Conservation (phyloP, 2,113 vertebrate genomes). For the Megaleporinus macrocephalus region DNA sequence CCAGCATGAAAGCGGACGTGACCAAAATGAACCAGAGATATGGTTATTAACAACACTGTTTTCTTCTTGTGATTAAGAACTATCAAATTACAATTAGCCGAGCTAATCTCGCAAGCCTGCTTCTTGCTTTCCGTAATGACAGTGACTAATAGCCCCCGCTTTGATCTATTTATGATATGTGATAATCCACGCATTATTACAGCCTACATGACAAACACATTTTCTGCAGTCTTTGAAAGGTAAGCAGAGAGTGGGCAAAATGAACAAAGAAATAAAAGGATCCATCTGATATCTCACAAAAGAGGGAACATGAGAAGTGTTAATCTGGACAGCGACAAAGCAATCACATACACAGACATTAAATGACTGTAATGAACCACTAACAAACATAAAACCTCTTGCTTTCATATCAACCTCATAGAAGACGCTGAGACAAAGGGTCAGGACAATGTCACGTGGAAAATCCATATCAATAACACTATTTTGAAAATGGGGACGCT, state of each 20-base stretch:
- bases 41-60: background rate
- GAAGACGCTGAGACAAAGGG: background rate
- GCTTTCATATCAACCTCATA: background rate
- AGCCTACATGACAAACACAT: slow-evolving; percentile 47
- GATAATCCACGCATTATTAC: slow-evolving; percentile 51
- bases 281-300: slow-evolving; percentile 32
- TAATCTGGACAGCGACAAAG: background rate
- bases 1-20: slow-evolving; percentile 10
- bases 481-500: slow-evolving; percentile 13
- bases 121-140: slow-evolving; percentile 38
- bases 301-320: slow-evolving; percentile 1
- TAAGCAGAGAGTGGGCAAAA: slow-evolving; percentile 20
- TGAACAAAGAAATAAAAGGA: slow-evolving; percentile 28
- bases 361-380: slow-evolving; percentile 4
- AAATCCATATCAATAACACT: background rate
- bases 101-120: slow-evolving; percentile 16
- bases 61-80: slow-evolving; percentile 41
- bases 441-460: background rate
- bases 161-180: slow-evolving; percentile 48
- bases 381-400: background rate
- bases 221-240: slow-evolving; percentile 31
- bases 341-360: background rate
- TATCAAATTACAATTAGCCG: slow-evolving; percentile 31
- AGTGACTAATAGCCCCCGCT: slow-evolving; percentile 39
- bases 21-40: background rate